Percentiles rank a stretch among this genome's conserved stretches.
phyloP scores from a whole-genome alignment of 2,888 invertebrate species.

The Phortica okadai region DNA sequence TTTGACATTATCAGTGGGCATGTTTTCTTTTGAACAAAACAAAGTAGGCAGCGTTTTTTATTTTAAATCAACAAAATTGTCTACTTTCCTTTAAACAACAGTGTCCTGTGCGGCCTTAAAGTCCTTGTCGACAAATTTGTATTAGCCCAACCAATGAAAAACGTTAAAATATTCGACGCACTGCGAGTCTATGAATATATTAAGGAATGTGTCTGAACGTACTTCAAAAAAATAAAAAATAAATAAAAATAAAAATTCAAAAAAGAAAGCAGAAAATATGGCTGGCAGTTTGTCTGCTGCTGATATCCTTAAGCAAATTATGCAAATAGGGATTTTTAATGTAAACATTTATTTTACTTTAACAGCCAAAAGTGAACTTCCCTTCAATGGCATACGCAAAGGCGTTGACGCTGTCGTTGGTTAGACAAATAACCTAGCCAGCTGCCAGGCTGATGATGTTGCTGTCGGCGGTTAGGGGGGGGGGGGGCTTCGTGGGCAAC shows the following conservation, averaged over 20 bases:
- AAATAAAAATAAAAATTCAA: not conserved
- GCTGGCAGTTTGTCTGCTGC: conserved; percentile 16
- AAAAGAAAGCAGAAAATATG: not conserved
- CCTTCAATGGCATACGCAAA: conserved; percentile 5
- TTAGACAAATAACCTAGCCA: conserved; percentile 3
- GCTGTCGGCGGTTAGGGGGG: conserved; percentile 37
- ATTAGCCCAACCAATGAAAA: not conserved
- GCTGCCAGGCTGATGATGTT: conserved; percentile 21
- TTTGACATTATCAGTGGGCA: conserved; percentile 53
- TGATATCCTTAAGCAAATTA: conserved; percentile 67
- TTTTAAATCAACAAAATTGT: not conserved
- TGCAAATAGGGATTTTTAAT: conserved; percentile 74
- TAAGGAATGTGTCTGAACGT: conserved; percentile 10
- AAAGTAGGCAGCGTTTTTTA: not conserved
- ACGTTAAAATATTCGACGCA: conserved; percentile 47
- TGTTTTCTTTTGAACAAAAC: not conserved
- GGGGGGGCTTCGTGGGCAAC: conserved; percentile 23
- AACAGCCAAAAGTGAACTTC: conserved; percentile 44
- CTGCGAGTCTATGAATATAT: conserved; percentile 51
- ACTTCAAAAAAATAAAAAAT: not conserved
- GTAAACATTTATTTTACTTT: conserved; percentile 75
- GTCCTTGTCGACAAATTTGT: not conserved
- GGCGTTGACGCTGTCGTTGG: conserved; percentile 44
- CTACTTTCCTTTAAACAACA: not conserved
- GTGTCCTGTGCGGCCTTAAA: not conserved